phyloP scores from a whole-genome alignment of 2,113 vertebrate species.

The Phoxinus phoxinus region DNA sequence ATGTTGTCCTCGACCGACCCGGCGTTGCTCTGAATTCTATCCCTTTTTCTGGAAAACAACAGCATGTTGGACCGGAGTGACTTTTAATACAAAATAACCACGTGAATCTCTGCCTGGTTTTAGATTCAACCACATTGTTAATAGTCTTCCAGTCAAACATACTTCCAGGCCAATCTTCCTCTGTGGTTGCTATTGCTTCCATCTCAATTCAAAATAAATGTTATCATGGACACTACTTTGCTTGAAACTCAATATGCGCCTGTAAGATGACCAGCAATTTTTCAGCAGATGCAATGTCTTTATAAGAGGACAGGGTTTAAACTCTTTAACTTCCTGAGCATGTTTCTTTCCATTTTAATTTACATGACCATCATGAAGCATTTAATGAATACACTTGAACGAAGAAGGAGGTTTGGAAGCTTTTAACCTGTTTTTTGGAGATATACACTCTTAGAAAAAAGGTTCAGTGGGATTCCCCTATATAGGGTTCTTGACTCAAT shows the following conservation, averaged over 20 bases:
- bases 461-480: too few relatives aligned
- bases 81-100: slow-evolving; percentile 68
- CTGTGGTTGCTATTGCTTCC: slow-evolving; percentile 56
- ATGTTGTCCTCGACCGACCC: slow-evolving; percentile 70
- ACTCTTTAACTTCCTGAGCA: slow-evolving; percentile 8
- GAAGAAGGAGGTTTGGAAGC: neutral
- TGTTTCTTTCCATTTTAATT: slow-evolving; percentile 13
- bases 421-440: neutral
- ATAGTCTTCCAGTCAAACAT: slow-evolving; percentile 65
- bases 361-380: neutral
- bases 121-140: slow-evolving; percentile 64
- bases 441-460: too few relatives aligned
- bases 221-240: slow-evolving; percentile 49
- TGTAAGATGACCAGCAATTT: slow-evolving; percentile 34
- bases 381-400: neutral
- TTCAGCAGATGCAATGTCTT: slow-evolving; percentile 33
- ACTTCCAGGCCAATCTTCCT: slow-evolving; percentile 60
- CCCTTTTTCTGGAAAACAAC: slow-evolving; percentile 20
- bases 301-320: slow-evolving; percentile 11
- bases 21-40: slow-evolving; percentile 46
- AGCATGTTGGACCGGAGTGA: slow-evolving; percentile 56
- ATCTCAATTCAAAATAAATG: slow-evolving; percentile 63
- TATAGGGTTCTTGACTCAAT: too few relatives aligned
- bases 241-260: slow-evolving; percentile 33
- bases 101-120: slow-evolving; percentile 66